A percentile compares a stretch with the other conserved stretches of the same genome.
Conservation (phyloP, 1,140 invertebrate genomes). For the Dufourea novaeangliae region DNA sequence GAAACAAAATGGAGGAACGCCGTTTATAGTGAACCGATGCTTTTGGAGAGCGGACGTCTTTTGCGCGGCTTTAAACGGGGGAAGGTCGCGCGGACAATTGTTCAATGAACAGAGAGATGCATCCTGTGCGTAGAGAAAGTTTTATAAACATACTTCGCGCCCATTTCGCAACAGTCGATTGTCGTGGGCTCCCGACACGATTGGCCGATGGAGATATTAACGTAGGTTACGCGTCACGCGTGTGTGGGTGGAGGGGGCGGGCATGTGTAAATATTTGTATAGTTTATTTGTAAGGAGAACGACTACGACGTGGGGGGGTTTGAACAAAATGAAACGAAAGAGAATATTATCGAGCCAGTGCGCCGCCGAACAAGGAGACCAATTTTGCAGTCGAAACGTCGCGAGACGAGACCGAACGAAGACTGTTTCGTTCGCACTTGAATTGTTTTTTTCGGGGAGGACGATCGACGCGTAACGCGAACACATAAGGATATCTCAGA, state of each 20-base stretch:
- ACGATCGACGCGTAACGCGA: background rate
- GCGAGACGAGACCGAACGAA: background rate
- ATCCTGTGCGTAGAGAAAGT: conserved; percentile 40
- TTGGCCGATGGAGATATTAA: background rate
- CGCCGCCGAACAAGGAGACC: conserved; percentile 55
- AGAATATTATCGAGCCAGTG: background rate
- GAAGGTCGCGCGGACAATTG: conserved; percentile 9
- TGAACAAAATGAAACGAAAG: background rate
- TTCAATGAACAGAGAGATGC: conserved; percentile 18
- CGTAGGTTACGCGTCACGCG: conserved; percentile 21
- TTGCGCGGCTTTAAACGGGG: conserved; percentile 47
- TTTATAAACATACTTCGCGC: conserved; percentile 44
- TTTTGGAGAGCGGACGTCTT: background rate
- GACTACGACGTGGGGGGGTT: background rate
- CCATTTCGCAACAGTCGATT: background rate
- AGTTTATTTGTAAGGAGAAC: conserved; percentile 70
- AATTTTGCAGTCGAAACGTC: conserved; percentile 40
- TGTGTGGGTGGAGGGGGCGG: too few species aligned
- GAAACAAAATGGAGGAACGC: background rate
- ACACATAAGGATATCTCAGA: background rate
- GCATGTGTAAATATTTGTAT: conserved; percentile 80
- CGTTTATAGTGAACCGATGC: background rate
- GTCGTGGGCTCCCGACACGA: background rate
- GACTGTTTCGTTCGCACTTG: background rate
- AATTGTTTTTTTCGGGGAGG: background rate